Evolutionary conservation across 2,113 vertebrate species (phyloP).

Genomic region (Megaleporinus macrocephalus): DNA sequence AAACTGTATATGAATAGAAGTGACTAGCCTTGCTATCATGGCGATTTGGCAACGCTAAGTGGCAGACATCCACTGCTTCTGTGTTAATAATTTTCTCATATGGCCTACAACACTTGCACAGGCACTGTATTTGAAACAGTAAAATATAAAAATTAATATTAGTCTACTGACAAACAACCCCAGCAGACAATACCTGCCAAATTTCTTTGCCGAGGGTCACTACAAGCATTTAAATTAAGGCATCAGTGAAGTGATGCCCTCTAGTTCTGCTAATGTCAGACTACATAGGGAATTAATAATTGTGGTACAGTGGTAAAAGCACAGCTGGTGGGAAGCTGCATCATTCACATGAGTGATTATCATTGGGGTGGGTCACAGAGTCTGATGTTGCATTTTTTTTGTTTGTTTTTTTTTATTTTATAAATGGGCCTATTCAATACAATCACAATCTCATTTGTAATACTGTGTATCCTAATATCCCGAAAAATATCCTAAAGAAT

Average conservation of each 20-base stretch:
- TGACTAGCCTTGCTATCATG: no score
- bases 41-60: no score
- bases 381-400: background rate
- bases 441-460: background rate
- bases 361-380: background rate
- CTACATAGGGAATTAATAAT: constrained; percentile 22
- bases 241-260: background rate
- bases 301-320: background rate
- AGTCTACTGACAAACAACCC: no score
- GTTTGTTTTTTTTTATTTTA: no score
- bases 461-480: background rate
- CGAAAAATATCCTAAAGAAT: no score
- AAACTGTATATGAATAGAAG: no score
- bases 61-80: no score
- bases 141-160: no score
- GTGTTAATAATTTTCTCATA: no score
- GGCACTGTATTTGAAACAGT: no score
- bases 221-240: background rate
- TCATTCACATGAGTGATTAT: constrained; percentile 7
- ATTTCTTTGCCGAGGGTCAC: background rate
- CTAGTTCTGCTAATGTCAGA: constrained; percentile 27
- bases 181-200: no score
- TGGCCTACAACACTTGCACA: no score
- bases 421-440: background rate
- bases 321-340: background rate